A percentile compares a stretch with the other conserved stretches of the same genome.
Evolutionary conservation across 2,888 invertebrate genomes (phyloP).

Genomic region (Microplitis deprimator): DNA sequence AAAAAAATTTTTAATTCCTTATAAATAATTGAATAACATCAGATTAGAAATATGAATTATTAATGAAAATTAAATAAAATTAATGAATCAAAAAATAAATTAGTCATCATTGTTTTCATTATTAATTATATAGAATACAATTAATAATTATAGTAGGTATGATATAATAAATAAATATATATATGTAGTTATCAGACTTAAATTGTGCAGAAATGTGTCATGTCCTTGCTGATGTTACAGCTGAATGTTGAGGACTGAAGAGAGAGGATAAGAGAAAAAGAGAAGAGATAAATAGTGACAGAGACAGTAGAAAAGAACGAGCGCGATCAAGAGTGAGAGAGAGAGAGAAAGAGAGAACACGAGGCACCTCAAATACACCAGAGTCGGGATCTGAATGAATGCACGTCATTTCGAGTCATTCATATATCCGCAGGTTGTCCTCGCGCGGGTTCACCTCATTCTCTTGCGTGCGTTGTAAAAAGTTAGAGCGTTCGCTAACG

Average conservation of each 20-base stretch:
- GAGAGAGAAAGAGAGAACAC: slow-evolving; percentile 36
- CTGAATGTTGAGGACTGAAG: slow-evolving; percentile 35
- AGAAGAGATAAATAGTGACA: background rate
- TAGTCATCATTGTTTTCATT: too few relatives aligned
- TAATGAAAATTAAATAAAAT: too few relatives aligned
- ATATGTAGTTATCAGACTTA: too few relatives aligned
- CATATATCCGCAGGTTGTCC: slow-evolving; percentile 67
- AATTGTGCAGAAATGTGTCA: slow-evolving; percentile 59
- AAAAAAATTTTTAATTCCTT: too few relatives aligned
- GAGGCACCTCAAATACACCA: slow-evolving; percentile 49
- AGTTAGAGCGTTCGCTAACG: slow-evolving; percentile 24
- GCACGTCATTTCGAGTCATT: slow-evolving; percentile 68
- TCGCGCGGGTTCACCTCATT: slow-evolving; percentile 54
- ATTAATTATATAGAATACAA: too few relatives aligned
- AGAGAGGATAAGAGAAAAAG: slow-evolving; percentile 21
- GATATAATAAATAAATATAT: too few relatives aligned
- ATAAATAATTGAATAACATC: too few relatives aligned
- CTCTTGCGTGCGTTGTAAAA: slow-evolving; percentile 33
- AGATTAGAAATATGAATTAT: too few relatives aligned
- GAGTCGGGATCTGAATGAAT: slow-evolving; percentile 64
- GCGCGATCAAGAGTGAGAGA: background rate
- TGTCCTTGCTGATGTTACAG: slow-evolving; percentile 62
- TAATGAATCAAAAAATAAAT: too few relatives aligned
- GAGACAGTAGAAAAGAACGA: background rate
- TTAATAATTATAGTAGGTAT: too few relatives aligned